Evolutionary conservation across 2,888 invertebrate species (phyloP).

Genomic region (Oeneis ivallda): DNA sequence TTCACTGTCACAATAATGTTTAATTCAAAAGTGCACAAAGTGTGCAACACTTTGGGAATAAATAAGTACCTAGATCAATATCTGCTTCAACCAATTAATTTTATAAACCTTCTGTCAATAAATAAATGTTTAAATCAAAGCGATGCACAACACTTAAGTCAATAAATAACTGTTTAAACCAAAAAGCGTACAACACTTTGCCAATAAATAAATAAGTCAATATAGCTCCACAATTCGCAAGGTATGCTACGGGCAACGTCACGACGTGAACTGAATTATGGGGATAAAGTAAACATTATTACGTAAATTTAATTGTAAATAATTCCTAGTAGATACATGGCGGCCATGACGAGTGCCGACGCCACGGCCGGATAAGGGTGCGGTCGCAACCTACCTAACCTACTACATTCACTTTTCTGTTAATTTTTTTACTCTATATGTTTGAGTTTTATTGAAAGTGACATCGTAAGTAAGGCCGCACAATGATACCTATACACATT

Average conservation of each 20-base stretch:
- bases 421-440: not conserved
- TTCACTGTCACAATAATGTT: conserved; percentile 5
- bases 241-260: conserved; percentile 45
- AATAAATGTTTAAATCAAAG: too few species aligned
- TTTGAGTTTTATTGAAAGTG: too few species aligned
- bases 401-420: conserved; percentile 8
- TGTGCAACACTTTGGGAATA: not conserved
- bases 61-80: not conserved
- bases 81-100: too few species aligned
- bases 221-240: conserved; percentile 27
- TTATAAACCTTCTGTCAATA: too few species aligned
- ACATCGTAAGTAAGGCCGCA: not conserved
- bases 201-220: conserved; percentile 3
- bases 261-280: conserved; percentile 58
- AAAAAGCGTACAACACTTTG: not conserved
- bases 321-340: conserved; percentile 69
- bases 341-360: conserved; percentile 51
- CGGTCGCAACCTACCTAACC: conserved; percentile 25
- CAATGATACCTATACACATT: too few species aligned
- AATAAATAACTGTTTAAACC: not conserved
- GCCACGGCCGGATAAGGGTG: conserved; percentile 30
- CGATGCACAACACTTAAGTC: not conserved
- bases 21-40: not conserved
- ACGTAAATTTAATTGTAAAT: conserved; percentile 70
- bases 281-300: conserved; percentile 62